A percentile compares a stretch with the other conserved stretches of the same genome.
Conservation (phyloP, 2,113 vertebrate species). For the western clawed frog (Xenopus tropicalis) region UCB_Xtro_10.0 CM004443.2:176482501-176483000, state of each 20-base stretch:
- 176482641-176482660: too few species aligned
- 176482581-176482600: too few species aligned
- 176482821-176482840: conserved; percentile 63
- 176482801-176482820: conserved; percentile 61
- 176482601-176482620: too few species aligned
- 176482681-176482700: not conserved
- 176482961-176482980: conserved; percentile 64
- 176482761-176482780: conserved; percentile 54
- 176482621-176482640: too few species aligned
- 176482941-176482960: conserved; percentile 62
- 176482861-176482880: conserved; percentile 75
- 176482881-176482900: conserved; percentile 66
- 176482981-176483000: conserved; percentile 52
- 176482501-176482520: too few species aligned
- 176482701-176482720: not conserved
- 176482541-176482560: too few species aligned
- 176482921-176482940: conserved; percentile 68
- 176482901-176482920: conserved; percentile 60
- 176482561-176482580: too few species aligned
- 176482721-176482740: conserved; percentile 28
- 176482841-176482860: conserved; percentile 77
- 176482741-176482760: conserved; percentile 47
- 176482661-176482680: not conserved
- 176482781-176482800: conserved; percentile 61
- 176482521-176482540: too few species aligned